Percentiles rank a stretch among this genome's conserved stretches.
phyloP scores from a whole-genome alignment of 37 sponge, comb jelly and placozoan species.

The Beroe ovata region DNA sequence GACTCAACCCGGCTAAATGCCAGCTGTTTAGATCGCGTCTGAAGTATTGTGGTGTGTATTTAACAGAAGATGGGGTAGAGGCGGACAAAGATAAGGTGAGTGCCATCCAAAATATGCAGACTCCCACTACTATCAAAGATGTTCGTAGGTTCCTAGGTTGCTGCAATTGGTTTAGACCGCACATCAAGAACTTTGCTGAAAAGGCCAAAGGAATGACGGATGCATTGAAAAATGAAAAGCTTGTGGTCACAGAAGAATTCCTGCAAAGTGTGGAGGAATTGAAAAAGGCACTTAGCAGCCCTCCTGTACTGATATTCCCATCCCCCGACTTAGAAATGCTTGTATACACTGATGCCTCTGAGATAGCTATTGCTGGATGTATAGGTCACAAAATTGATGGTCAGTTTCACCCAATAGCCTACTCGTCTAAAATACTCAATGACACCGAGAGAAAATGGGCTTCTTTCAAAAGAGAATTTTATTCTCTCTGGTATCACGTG shows the following conservation, averaged over 20 bases:
- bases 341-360: slow-evolving; percentile 77
- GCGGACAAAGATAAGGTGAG: slow-evolving; percentile 68
- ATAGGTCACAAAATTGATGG: slow-evolving; percentile 67
- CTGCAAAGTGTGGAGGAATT: slow-evolving; percentile 68
- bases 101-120: neutral
- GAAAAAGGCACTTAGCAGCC: slow-evolving; percentile 66
- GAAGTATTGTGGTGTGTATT: slow-evolving; percentile 70
- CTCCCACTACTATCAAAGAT: neutral
- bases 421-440: slow-evolving; percentile 68
- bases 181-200: slow-evolving; percentile 37
- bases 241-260: slow-evolving; percentile 63
- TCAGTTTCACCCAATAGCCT: slow-evolving; percentile 69
- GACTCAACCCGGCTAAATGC: slow-evolving; percentile 71
- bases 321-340: slow-evolving; percentile 64
- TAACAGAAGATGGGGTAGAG: slow-evolving; percentile 69
- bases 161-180: slow-evolving; percentile 20
- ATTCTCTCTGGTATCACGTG: neutral
- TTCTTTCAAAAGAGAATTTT: slow-evolving; percentile 42
- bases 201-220: neutral
- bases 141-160: neutral
- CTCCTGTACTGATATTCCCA: slow-evolving; percentile 74
- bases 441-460: slow-evolving; percentile 64
- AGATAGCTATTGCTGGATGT: slow-evolving; percentile 69
- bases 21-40: slow-evolving; percentile 68
- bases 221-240: slow-evolving; percentile 57